A percentile compares a stretch with the other conserved stretches of the same genome.
These are phyloP conservation scores for Pterobdella sp. DNA, from an alignment of 2,888 invertebrate species.

Conservation along the genomic window DNA sequence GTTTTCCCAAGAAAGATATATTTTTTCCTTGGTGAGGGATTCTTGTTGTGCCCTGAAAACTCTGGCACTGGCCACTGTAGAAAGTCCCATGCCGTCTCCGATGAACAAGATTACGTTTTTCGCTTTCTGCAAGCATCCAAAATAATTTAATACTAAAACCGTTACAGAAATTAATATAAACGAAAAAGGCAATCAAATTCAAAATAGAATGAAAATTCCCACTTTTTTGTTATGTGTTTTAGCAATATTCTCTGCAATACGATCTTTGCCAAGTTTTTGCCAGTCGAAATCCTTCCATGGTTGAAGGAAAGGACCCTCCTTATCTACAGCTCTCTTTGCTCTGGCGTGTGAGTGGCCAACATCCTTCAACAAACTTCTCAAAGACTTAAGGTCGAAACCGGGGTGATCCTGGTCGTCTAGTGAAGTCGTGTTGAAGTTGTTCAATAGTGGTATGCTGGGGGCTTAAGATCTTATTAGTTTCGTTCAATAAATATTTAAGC, in stretches of 20 bases:
- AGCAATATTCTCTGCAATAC: background rate
- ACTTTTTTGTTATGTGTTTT: slow-evolving; percentile 1
- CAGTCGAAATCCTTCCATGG: slow-evolving; percentile 21
- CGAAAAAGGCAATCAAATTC: no score
- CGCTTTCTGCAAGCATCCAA: slow-evolving; percentile 35
- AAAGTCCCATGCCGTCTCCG: slow-evolving; percentile 79
- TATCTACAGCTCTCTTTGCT: background rate
- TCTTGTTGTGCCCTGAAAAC: slow-evolving; percentile 53
- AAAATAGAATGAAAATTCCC: no score
- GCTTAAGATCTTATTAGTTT: no score
- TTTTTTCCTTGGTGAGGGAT: slow-evolving; percentile 60
- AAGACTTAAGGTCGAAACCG: no score
- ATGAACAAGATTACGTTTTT: slow-evolving; percentile 52
- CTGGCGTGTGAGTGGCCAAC: no score
- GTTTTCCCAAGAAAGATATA: slow-evolving; percentile 67
- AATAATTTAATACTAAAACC: background rate
- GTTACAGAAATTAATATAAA: no score
- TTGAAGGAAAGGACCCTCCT: background rate
- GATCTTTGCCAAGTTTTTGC: background rate
- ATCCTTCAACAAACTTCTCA: no score
- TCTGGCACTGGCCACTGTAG: slow-evolving; percentile 68
- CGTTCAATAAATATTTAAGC: no score
- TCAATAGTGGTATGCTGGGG: no score
- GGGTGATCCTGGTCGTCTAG: no score
- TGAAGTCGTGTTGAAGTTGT: no score